A percentile compares a stretch with the other conserved stretches of the same genome.
Evolutionary conservation across 1,140 invertebrate genomes (phyloP).

Genomic region (Eciton burchellii): DNA sequence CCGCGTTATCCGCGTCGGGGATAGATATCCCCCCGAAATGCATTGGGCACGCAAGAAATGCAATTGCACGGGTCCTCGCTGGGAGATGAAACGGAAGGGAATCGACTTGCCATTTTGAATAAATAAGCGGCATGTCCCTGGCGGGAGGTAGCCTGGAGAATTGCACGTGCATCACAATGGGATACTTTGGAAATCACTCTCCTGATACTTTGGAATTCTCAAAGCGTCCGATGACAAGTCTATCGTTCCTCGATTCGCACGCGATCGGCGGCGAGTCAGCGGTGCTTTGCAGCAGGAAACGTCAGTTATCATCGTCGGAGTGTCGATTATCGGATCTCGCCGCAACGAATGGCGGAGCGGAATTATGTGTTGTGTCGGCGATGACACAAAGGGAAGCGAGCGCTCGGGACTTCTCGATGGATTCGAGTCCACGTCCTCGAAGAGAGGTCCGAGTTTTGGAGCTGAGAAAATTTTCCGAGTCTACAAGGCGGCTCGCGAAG

Average conservation of each 20-base stretch:
- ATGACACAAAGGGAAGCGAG: neutral
- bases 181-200: neutral
- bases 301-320: neutral
- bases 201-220: neutral
- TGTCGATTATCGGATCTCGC: neutral
- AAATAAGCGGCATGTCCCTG: slow-evolving; percentile 1
- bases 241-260: neutral
- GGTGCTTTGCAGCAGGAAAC: neutral
- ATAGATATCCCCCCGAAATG: slow-evolving; percentile 4
- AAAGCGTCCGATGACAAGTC: too few species aligned
- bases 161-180: neutral
- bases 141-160: neutral
- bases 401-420: too few species aligned
- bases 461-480: too few species aligned
- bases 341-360: neutral
- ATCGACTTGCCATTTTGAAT: neutral
- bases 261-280: neutral
- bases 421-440: too few species aligned
- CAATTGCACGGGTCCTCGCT: neutral
- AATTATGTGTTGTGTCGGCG: neutral
- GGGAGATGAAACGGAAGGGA: neutral
- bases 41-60: slow-evolving; percentile 3
- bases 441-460: too few species aligned
- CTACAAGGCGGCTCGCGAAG: too few species aligned
- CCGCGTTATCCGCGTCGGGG: neutral